phyloP scores from a whole-genome alignment of 2,797 vertebrate species.

The Pachyuromys duprasi region DNA sequence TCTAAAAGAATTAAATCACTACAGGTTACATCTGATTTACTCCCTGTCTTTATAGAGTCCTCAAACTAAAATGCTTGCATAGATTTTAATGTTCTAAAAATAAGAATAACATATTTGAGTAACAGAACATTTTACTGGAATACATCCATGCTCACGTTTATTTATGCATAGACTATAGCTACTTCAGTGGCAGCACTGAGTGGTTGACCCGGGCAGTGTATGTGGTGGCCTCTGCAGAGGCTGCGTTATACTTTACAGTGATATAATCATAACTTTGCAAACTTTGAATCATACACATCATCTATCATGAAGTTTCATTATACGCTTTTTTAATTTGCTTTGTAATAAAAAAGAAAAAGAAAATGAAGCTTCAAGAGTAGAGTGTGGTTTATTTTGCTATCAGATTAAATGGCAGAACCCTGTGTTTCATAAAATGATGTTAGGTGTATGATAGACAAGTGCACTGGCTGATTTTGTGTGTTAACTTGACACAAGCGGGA shows the following conservation, averaged over 20 bases:
- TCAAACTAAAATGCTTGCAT: background rate
- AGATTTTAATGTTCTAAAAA: background rate
- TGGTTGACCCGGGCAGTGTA: background rate
- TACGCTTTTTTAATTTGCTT: background rate
- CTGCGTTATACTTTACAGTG: fast-evolving
- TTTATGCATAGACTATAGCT: background rate
- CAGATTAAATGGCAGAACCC: background rate
- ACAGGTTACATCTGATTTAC: background rate
- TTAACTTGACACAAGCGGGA: background rate
- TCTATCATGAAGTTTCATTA: background rate
- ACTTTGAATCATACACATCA: background rate
- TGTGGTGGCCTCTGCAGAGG: background rate
- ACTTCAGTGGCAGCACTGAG: background rate
- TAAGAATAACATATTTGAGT: background rate
- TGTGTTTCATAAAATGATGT: background rate
- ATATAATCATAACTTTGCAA: background rate
- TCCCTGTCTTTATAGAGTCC: background rate
- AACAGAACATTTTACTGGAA: background rate
- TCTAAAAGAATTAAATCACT: background rate
- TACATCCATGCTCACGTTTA: background rate
- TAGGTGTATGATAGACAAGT: background rate
- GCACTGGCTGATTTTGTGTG: background rate
- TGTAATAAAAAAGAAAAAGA: background rate
- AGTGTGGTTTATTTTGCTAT: background rate
- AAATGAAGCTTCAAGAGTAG: background rate